These are phyloP conservation scores for Aphidius colemani DNA, from an alignment of 2,888 invertebrate species.

Conservation along the genomic window DNA sequence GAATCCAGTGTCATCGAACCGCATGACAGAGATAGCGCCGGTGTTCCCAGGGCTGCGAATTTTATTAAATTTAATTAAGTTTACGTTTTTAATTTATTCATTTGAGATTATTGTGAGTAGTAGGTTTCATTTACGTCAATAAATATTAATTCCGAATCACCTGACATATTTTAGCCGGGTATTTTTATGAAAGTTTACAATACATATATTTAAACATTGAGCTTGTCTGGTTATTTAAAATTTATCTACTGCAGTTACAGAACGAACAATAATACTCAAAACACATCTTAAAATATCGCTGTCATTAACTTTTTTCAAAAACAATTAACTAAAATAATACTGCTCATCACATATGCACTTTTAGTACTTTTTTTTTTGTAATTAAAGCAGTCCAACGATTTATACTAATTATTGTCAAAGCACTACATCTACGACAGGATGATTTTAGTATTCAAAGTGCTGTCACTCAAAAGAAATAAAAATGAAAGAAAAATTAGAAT, in stretches of 20 bases:
- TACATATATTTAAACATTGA: too few relatives aligned
- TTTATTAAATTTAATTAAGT: neutral
- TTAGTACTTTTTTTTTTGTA: conserved; percentile 10
- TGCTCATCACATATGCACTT: conserved; percentile 17
- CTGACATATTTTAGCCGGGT: too few relatives aligned
- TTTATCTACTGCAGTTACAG: conserved; percentile 19
- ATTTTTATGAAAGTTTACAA: too few relatives aligned
- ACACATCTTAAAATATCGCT: neutral
- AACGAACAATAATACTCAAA: conserved; percentile 12
- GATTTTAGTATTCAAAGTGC: conserved; percentile 32
- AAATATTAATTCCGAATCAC: too few relatives aligned
- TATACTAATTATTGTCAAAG: conserved; percentile 22
- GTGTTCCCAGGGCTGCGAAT: conserved; percentile 56
- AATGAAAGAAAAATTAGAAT: conserved; percentile 29
- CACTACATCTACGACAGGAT: conserved; percentile 38
- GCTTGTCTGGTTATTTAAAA: neutral
- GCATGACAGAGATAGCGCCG: conserved; percentile 65
- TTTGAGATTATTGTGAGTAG: too few relatives aligned
- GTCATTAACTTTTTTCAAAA: too few relatives aligned
- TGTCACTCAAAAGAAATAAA: conserved; percentile 30
- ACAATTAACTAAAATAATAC: neutral
- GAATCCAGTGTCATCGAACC: conserved; percentile 77
- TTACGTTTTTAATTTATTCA: too few relatives aligned
- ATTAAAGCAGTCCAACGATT: conserved; percentile 26
- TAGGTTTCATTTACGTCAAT: too few relatives aligned